Evolutionary conservation across 2,888 invertebrate species (phyloP).

Genomic region (Argyresthia goedartella): DNA sequence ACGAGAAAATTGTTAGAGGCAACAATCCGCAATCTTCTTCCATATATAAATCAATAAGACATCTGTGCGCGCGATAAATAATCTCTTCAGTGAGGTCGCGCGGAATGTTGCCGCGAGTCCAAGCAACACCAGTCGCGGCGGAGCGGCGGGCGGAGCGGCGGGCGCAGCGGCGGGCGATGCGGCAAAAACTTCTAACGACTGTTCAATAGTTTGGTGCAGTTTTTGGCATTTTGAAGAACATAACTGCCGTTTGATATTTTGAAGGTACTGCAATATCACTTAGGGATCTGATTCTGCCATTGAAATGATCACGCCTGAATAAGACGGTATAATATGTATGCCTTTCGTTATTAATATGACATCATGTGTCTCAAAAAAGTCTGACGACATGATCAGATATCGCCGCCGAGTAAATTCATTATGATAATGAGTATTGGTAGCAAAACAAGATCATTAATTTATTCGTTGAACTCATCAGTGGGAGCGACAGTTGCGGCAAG

Average conservation of each 20-base stretch:
- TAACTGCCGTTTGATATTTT: too few species aligned
- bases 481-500: too few species aligned
- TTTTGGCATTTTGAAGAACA: too few species aligned
- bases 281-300: too few species aligned
- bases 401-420: not conserved
- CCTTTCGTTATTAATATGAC: too few species aligned
- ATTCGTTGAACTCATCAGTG: not conserved
- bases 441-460: not conserved
- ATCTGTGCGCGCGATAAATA: conserved; percentile 1
- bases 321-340: too few species aligned
- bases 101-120: not conserved
- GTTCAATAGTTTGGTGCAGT: too few species aligned
- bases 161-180: not conserved
- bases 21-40: conserved; percentile 6
- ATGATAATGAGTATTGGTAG: not conserved
- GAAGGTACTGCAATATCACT: too few species aligned
- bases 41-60: not conserved
- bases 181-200: not conserved
- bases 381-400: too few species aligned
- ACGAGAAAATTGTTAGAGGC: conserved; percentile 13
- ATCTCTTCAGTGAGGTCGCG: conserved; percentile 1
- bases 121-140: not conserved
- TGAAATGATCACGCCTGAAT: too few species aligned
- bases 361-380: too few species aligned
- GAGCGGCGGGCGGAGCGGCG: not conserved